A percentile compares a stretch with the other conserved stretches of the same genome.
These are phyloP conservation scores for Eumerus sabulonum DNA, from an alignment of 2,888 invertebrate species.

Conservation along the genomic window DNA sequence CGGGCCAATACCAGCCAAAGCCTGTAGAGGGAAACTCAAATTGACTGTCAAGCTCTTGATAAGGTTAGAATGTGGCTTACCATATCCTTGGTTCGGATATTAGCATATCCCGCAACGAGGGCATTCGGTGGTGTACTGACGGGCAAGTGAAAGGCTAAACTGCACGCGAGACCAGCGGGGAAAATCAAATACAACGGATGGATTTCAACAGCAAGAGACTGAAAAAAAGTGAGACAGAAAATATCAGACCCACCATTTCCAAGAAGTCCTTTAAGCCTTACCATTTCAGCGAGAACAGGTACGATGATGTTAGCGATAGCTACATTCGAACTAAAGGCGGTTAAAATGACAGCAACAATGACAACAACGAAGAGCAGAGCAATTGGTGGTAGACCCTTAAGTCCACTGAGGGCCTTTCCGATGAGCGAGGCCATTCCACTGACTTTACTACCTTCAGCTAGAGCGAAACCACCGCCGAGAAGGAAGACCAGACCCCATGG, in stretches of 20 bases:
- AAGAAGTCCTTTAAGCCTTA: constrained; percentile 73
- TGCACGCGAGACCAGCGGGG: constrained; percentile 92
- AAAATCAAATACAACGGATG: constrained; percentile 95
- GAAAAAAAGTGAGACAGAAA: constrained; percentile 38
- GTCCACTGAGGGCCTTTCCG: constrained; percentile 84
- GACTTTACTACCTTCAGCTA: constrained; percentile 90
- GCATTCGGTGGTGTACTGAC: constrained; percentile 98
- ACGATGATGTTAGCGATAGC: constrained; percentile 93
- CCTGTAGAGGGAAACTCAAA: constrained; percentile 78
- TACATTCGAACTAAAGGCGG: constrained; percentile 94
- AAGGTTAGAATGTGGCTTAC: constrained; percentile 76
- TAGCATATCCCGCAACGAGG: constrained; percentile 91
- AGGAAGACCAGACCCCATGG: constrained; percentile 95
- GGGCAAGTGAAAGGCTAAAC: constrained; percentile 95
- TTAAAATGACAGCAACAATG: constrained; percentile 87
- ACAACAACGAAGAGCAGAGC: constrained; percentile 88
- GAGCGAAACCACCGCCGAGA: constrained; percentile 93
- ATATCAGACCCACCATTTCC: no score
- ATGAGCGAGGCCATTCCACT: constrained; percentile 89
- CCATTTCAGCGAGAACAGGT: constrained; percentile 90
- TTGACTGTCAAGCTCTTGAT: not conserved
- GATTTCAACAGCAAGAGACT: constrained; percentile 85
- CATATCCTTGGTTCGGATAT: constrained; percentile 89
- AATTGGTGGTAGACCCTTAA: constrained; percentile 83
- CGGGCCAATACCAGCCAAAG: constrained; percentile 88